Percentiles rank a stretch among this genome's conserved stretches.
These are phyloP conservation scores for Archocentrus centrarchus DNA, from an alignment of 2,113 vertebrate genomes.

Conservation along the genomic window DNA sequence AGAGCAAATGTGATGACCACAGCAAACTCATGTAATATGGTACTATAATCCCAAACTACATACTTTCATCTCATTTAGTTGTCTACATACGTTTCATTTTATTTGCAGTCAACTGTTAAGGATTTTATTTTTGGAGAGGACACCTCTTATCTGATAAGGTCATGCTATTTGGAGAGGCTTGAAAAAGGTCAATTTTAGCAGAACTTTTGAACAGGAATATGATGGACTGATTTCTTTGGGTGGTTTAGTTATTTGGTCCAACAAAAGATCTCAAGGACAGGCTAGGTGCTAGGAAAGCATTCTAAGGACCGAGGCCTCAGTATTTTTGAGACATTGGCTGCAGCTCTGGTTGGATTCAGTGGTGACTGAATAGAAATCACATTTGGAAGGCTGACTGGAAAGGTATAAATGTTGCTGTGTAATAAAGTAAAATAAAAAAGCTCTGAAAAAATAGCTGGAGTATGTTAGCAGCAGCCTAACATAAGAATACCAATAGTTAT, in stretches of 20 bases:
- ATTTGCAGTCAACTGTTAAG: neutral
- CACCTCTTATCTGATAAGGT: neutral
- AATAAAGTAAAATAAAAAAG: neutral
- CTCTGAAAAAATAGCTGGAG: conserved; percentile 3
- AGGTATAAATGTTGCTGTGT: conserved; percentile 18
- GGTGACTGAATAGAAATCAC: conserved; percentile 14
- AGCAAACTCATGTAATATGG: neutral
- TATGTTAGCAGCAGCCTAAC: neutral
- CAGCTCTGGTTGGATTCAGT: neutral
- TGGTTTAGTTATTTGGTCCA: neutral
- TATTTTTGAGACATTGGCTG: neutral
- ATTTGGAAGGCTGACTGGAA: conserved; percentile 16
- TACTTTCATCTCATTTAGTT: neutral
- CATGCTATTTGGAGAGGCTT: neutral
- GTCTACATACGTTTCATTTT: neutral
- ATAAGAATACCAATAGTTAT: neutral
- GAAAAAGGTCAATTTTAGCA: neutral
- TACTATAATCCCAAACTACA: neutral
- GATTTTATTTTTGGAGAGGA: neutral
- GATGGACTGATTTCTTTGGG: neutral
- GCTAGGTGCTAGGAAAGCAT: neutral
- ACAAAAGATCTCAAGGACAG: neutral
- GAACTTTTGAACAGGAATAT: neutral
- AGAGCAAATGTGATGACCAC: neutral
- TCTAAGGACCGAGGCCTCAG: no score